Evolutionary conservation across 1,140 invertebrate genomes (phyloP).

Genomic region (Micrasema longulum): DNA sequence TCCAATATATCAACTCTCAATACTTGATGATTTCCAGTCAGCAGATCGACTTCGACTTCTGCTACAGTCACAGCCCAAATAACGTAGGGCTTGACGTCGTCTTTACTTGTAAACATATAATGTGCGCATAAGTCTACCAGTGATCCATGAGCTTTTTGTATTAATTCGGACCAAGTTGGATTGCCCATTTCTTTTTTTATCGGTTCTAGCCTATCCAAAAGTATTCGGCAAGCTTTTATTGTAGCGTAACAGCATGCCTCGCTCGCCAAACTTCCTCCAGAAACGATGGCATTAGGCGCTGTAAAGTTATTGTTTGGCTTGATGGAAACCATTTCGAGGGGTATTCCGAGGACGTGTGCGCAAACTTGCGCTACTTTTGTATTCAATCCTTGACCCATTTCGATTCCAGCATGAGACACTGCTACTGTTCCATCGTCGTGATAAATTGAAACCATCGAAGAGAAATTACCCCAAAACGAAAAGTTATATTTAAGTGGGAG

Average conservation of each 20-base stretch:
- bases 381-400: conserved; percentile 89
- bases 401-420: conserved; percentile 82
- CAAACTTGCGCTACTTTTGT: conserved; percentile 82
- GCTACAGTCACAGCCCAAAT: conserved; percentile 73
- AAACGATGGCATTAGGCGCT: conserved; percentile 72
- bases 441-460: conserved; percentile 78
- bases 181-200: conserved; percentile 68
- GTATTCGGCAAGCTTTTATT: conserved; percentile 74
- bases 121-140: conserved; percentile 75
- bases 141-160: conserved; percentile 67
- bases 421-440: conserved; percentile 82
- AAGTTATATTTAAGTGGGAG: conserved; percentile 77
- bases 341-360: conserved; percentile 77
- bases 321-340: conserved; percentile 75
- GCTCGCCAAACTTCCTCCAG: conserved; percentile 74
- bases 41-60: conserved; percentile 81
- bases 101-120: conserved; percentile 70
- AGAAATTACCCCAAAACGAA: conserved; percentile 70
- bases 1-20: conserved; percentile 80
- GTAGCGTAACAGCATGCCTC: conserved; percentile 71
- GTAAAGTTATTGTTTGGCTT: conserved; percentile 75
- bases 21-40: conserved; percentile 79
- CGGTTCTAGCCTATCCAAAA: conserved; percentile 73
- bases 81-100: conserved; percentile 70
- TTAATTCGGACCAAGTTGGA: conserved; percentile 73